Conservation (phyloP, 2,888 invertebrate genomes). For the Meliscaeva auricollis region DNA sequence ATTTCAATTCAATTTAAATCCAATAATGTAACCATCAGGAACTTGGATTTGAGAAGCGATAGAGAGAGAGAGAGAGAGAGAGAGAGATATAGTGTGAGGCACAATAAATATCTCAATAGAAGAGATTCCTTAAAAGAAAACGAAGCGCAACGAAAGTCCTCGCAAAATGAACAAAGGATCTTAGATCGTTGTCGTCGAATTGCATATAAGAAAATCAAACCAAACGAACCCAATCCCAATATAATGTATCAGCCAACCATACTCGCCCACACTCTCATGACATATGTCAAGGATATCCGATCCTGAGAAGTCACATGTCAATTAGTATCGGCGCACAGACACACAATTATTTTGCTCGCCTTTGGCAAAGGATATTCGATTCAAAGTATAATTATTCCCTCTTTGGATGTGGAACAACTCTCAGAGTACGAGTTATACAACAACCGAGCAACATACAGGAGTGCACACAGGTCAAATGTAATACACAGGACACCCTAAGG, state of each 20-base stretch:
- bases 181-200: slow-evolving; percentile 36
- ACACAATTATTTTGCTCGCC: slow-evolving; percentile 41
- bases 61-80: not conserved
- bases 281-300: slow-evolving; percentile 74
- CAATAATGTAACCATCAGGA: slow-evolving; percentile 61
- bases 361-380: slow-evolving; percentile 48
- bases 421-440: not conserved
- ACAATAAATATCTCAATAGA: not conserved
- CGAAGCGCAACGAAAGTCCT: slow-evolving; percentile 50
- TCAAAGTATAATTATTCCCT: slow-evolving; percentile 60
- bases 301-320: slow-evolving; percentile 73
- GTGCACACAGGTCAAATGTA: slow-evolving; percentile 54
- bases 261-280: slow-evolving; percentile 24
- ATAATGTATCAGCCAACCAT: too few species aligned
- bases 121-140: slow-evolving; percentile 7
- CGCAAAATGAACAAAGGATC: slow-evolving; percentile 60
- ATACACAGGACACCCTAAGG: slow-evolving; percentile 62
- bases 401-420: not conserved
- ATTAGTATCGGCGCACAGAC: slow-evolving; percentile 65
- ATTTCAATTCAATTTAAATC: slow-evolving; percentile 75
- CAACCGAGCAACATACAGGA: not conserved
- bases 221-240: too few species aligned
- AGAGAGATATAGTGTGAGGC: not conserved
- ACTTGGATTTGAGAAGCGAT: not conserved
- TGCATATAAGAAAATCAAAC: slow-evolving; percentile 34